Evolutionary conservation across 2,888 invertebrate genomes (phyloP).

Genomic region (Bursaphelenchus okinawaensis): DNA sequence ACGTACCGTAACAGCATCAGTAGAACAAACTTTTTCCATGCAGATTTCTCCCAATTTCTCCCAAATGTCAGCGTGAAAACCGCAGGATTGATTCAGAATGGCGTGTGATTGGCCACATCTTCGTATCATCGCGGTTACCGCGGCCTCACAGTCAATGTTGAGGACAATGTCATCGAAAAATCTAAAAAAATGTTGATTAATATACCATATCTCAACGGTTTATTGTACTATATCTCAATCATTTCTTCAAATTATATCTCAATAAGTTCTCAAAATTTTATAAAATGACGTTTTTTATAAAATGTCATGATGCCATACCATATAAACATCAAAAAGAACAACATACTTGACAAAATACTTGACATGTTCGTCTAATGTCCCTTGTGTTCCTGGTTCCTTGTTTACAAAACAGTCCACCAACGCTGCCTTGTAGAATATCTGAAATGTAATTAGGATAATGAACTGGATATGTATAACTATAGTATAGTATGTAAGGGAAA

Average conservation of each 20-base stretch:
- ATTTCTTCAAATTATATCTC: background rate
- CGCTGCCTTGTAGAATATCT: constrained; percentile 57
- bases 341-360: constrained; percentile 44
- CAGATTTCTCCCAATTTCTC: constrained; percentile 54
- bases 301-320: background rate
- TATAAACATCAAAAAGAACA: constrained; percentile 4
- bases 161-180: constrained; percentile 53
- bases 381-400: constrained; percentile 39
- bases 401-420: constrained; percentile 55
- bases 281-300: no score
- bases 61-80: constrained; percentile 48
- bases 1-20: constrained; percentile 32
- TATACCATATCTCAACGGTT: no score
- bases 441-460: no score
- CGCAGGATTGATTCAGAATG: constrained; percentile 28
- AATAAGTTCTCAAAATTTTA: no score
- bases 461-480: background rate
- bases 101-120: constrained; percentile 34
- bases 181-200: constrained; percentile 35
- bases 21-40: constrained; percentile 45
- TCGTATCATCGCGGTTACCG: constrained; percentile 32
- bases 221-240: background rate
- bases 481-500: background rate
- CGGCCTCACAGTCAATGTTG: constrained; percentile 45
- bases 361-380: constrained; percentile 54